Conservation (phyloP, 64 coral and sea anemone genomes). For the Hydrozoanthus tunicans region DNA sequence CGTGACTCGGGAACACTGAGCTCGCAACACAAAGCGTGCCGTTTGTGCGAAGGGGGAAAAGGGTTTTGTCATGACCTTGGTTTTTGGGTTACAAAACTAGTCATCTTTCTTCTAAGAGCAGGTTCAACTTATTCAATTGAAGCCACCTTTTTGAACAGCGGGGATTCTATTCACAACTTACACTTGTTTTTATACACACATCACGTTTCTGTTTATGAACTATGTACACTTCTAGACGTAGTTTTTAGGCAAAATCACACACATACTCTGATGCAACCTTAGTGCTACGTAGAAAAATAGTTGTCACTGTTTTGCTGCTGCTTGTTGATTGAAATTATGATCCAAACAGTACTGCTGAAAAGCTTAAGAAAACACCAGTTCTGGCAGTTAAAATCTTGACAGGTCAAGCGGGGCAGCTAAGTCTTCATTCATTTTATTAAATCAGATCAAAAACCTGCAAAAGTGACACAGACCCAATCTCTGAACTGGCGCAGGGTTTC, state of each 20-base stretch:
- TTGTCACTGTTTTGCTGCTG: no score
- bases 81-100: not conserved
- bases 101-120: not conserved
- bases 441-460: not conserved
- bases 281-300: no score
- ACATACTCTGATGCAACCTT: not conserved
- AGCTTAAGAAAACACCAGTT: no score
- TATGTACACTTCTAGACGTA: not conserved
- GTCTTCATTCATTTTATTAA: not conserved
- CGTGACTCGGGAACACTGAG: not conserved
- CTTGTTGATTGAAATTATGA: no score
- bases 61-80: not conserved
- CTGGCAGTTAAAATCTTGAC: not conserved
- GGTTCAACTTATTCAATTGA: not conserved
- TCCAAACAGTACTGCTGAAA: no score
- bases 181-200: not conserved
- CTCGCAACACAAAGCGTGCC: not conserved
- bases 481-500: not conserved
- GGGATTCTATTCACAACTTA: slow-evolving; percentile 12
- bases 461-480: not conserved
- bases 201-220: not conserved
- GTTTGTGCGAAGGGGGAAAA: not conserved
- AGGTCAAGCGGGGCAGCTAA: not conserved
- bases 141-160: not conserved
- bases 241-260: not conserved